Percentiles rank a stretch among this genome's conserved stretches.
These are phyloP conservation scores for Amazonetta brasiliensis DNA, from an alignment of 2,797 vertebrate genomes.

Conservation along the genomic window DNA sequence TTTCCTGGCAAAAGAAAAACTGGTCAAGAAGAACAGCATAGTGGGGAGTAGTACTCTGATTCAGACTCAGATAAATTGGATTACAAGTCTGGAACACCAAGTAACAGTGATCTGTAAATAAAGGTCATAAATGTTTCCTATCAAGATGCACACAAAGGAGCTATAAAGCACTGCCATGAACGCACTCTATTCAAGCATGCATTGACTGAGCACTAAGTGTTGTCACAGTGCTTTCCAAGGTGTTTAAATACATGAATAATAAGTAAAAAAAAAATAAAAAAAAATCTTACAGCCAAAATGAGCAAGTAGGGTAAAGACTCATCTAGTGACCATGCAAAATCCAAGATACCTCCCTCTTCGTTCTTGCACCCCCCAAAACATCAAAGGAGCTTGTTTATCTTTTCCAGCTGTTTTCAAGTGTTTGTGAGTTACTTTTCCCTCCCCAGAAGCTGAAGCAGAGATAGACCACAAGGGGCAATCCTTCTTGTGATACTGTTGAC, in stretches of 20 bases:
- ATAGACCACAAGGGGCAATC: neutral
- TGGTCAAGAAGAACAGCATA: neutral
- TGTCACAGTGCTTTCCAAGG: neutral
- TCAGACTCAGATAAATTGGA: neutral
- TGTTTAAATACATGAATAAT: neutral
- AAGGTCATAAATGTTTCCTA: slow-evolving; percentile 4
- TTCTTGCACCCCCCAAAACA: neutral
- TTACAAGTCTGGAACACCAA: neutral
- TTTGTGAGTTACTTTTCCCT: neutral
- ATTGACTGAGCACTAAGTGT: neutral
- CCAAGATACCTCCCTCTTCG: neutral
- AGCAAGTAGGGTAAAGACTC: neutral
- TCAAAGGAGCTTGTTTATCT: neutral
- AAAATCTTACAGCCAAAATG: neutral
- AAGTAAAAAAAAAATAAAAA: neutral
- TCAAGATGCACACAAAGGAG: neutral
- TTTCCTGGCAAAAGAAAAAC: neutral
- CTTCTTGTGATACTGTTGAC: neutral
- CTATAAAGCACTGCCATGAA: neutral
- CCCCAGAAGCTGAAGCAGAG: neutral
- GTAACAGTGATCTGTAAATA: slow-evolving; percentile 38
- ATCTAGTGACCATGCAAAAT: neutral
- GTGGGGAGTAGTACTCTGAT: neutral
- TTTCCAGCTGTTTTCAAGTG: neutral
- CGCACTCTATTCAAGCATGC: neutral